Evolutionary conservation across 1,140 invertebrate genomes (phyloP).

Genomic region (Papilio machaon): DNA sequence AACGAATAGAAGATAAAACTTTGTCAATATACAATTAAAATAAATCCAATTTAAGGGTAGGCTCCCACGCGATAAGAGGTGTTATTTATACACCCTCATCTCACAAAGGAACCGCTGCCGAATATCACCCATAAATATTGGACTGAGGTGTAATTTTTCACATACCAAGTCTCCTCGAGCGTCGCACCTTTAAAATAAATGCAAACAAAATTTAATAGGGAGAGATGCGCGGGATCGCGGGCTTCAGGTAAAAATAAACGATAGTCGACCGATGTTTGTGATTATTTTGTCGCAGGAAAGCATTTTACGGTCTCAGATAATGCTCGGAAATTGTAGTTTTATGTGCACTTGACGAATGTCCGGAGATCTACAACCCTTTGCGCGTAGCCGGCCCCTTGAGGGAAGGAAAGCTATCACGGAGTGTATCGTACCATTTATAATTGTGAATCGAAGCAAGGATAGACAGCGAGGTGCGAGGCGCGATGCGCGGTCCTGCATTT

Average conservation of each 20-base stretch:
- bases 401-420: conserved; percentile 40
- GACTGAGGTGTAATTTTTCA: conserved; percentile 82
- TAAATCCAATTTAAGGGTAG: conserved; percentile 80
- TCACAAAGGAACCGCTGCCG: conserved; percentile 81
- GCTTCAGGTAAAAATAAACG: conserved; percentile 80
- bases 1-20: conserved; percentile 47
- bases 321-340: conserved; percentile 42
- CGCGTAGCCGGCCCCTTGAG: conserved; percentile 28
- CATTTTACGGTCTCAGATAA: conserved; percentile 57
- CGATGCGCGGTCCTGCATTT: conserved; percentile 54
- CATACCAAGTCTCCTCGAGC: conserved; percentile 78
- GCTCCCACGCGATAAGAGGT: conserved; percentile 81
- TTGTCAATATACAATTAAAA: conserved; percentile 80
- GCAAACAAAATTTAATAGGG: conserved; percentile 82
- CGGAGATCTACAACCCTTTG: conserved; percentile 27
- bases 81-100: conserved; percentile 81
- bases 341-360: conserved; percentile 29
- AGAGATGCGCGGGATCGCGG: conserved; percentile 80
- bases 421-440: conserved; percentile 48
- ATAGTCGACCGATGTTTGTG: conserved; percentile 68
- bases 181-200: conserved; percentile 82
- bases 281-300: conserved; percentile 70
- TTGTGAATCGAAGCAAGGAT: conserved; percentile 50
- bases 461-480: conserved; percentile 39
- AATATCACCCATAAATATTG: conserved; percentile 82